Conservation (phyloP, 2,113 vertebrate species). For the Pimephales promelas region DNA sequence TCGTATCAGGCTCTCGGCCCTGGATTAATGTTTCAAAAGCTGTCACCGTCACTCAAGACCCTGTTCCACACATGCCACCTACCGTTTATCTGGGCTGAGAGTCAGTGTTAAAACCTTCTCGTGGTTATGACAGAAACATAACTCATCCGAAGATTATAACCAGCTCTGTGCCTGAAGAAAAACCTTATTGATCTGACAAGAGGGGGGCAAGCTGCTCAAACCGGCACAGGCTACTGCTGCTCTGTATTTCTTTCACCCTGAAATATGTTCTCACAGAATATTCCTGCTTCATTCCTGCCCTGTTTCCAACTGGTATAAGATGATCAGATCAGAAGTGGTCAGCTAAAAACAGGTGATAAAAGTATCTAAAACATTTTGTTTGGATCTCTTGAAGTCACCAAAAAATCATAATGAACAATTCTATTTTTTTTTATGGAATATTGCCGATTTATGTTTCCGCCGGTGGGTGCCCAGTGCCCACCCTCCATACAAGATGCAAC, state of each 20-base stretch:
- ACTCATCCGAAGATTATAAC: slow-evolving; percentile 72
- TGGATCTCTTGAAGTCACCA: too few species aligned
- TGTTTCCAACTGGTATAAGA: not conserved
- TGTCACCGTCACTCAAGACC: slow-evolving; percentile 78
- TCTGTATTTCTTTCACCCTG: slow-evolving; percentile 2
- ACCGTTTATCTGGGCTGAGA: slow-evolving; percentile 82
- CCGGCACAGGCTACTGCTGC: slow-evolving; percentile 54
- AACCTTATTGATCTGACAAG: slow-evolving; percentile 81
- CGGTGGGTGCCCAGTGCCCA: too few species aligned
- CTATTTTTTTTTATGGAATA: too few species aligned
- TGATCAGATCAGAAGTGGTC: not conserved
- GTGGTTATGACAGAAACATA: slow-evolving; percentile 84
- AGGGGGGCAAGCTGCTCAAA: slow-evolving; percentile 61
- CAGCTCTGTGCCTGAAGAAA: slow-evolving; percentile 55
- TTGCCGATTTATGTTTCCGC: too few species aligned
- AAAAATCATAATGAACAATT: too few species aligned
- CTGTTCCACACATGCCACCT: slow-evolving; percentile 73
- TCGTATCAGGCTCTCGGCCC: slow-evolving; percentile 57
- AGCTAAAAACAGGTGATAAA: too few species aligned
- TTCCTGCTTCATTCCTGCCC: not conserved
- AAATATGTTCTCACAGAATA: not conserved
- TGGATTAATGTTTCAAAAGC: slow-evolving; percentile 83
- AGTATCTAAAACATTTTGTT: not conserved
- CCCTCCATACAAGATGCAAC: too few species aligned
- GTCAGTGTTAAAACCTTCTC: slow-evolving; percentile 81